Base-by-base conservation (phyloP, 30 jellyfish, hydroid and myxozoan genomes). In the Cassiopea andromeda region DNA sequence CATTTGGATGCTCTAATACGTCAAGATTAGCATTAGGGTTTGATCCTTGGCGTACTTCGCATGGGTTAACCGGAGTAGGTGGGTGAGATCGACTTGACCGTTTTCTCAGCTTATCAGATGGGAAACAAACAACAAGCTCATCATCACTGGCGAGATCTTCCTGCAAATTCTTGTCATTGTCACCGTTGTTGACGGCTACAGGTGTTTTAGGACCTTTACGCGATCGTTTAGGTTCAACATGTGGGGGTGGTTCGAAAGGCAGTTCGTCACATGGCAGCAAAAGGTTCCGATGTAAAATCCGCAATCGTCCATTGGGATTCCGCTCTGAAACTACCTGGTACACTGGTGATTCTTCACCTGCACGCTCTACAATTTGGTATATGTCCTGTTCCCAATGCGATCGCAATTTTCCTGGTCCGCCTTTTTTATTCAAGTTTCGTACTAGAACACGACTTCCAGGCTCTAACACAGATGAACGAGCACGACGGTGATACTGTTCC, bases 221-320 rank as follows among this genome's bases (percentile, higher is more conserved):
- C 43, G n/a, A 7, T 73, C 38, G 82, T 17, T 18, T 73, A 4
- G 43, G 82, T 58, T 73, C 46, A 13, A 45, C 59, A 13, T 16
- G 82, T 7, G 43, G 82, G 38, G 82, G 7, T 43, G 87, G 45
- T 19, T 69, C 84, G 49, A 68, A 2, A 17, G 92, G 84, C 59
- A 83, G 48, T 12, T 73, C 81, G 71, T 75, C 87, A 73, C 87
- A 73, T 27, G 93, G 93, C 47, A 85, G 19, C n/a, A 85, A 14
- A 15, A 85, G 70, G 46, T 85, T 70, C 60, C 93, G 78, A 48
- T 85, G 93, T 18, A 85, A n/a, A 44, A 60, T 73, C 67, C 93
- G 74, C 46, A 50, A 18, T 49, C 60, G 69, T 46, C 78, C 70
- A n/a, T 47, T 27, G 14, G 87, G 85, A 66, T 54, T n/a, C 48